phyloP scores from a whole-genome alignment of 2,888 invertebrate genomes.

The Hemithea aestivaria region DNA sequence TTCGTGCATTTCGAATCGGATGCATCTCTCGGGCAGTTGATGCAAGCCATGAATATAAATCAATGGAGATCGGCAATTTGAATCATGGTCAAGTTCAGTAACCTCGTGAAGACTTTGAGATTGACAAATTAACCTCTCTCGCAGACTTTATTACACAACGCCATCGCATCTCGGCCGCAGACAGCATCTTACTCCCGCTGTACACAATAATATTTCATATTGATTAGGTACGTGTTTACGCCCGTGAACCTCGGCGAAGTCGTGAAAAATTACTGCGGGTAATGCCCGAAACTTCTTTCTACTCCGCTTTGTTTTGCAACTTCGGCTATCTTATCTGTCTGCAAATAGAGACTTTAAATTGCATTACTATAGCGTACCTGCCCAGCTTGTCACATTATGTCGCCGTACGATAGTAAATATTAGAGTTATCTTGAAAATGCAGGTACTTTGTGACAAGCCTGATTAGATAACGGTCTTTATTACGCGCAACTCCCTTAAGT shows the following conservation, averaged over 20 bases:
- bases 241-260: conserved; percentile 15
- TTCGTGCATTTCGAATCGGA: conserved; percentile 34
- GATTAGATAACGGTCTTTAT: conserved; percentile 47
- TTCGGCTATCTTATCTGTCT: conserved; percentile 10
- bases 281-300: conserved; percentile 14
- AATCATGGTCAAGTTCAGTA: conserved; percentile 58
- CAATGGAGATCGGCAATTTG: conserved; percentile 53
- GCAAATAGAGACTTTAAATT: conserved; percentile 13
- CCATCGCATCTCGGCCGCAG: conserved; percentile 17
- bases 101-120: conserved; percentile 44
- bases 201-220: conserved; percentile 17
- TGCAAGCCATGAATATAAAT: conserved; percentile 61
- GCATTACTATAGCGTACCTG: conserved; percentile 18
- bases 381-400: conserved; percentile 30
- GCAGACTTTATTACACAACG: conserved; percentile 29
- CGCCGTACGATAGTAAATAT: conserved; percentile 43
- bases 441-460: conserved; percentile 33
- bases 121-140: conserved; percentile 48
- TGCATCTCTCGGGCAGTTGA: conserved; percentile 38
- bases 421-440: conserved; percentile 44
- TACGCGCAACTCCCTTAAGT: conserved; percentile 15
- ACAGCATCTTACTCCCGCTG: conserved; percentile 10
- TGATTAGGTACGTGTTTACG: conserved; percentile 14
- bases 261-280: conserved; percentile 19
- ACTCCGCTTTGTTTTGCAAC: conserved; percentile 14